Conservation (phyloP, 2,113 vertebrate genomes). For the Gavia stellata region DNA sequence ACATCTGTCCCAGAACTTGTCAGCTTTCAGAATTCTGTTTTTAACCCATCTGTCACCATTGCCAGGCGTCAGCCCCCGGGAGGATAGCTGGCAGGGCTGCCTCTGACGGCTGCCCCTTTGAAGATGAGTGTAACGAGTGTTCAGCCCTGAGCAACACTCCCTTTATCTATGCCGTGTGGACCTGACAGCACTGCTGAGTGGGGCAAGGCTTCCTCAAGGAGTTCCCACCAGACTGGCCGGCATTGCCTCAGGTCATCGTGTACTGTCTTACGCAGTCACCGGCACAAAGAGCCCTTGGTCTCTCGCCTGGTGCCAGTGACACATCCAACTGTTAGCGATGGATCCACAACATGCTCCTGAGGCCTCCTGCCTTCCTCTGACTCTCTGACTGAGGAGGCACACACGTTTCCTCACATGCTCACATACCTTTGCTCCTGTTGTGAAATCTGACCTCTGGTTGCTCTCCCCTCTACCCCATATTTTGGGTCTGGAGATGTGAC, state of each 20-base stretch:
- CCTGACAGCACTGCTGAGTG: background rate
- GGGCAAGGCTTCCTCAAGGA: background rate
- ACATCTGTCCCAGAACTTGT: background rate
- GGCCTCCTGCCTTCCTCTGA: background rate
- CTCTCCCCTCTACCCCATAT: background rate
- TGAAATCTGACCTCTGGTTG: background rate
- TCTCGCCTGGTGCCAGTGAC: background rate
- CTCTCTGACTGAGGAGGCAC: background rate
- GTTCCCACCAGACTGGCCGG: background rate
- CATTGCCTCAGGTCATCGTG: fast-evolving
- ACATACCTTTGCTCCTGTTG: background rate
- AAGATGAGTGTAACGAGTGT: background rate
- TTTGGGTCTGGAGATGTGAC: background rate
- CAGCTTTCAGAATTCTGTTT: background rate
- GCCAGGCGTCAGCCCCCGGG: background rate
- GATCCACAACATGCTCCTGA: background rate
- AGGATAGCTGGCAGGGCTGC: background rate
- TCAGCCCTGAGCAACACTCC: background rate
- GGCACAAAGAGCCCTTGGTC: background rate
- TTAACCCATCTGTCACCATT: background rate
- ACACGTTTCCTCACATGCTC: background rate
- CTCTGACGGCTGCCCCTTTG: background rate
- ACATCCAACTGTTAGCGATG: background rate
- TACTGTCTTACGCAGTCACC: fast-evolving
- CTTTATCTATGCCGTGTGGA: background rate